Base-by-base conservation (phyloP, 2,797 vertebrate species). In the Pangasius mekongensis region DNA sequence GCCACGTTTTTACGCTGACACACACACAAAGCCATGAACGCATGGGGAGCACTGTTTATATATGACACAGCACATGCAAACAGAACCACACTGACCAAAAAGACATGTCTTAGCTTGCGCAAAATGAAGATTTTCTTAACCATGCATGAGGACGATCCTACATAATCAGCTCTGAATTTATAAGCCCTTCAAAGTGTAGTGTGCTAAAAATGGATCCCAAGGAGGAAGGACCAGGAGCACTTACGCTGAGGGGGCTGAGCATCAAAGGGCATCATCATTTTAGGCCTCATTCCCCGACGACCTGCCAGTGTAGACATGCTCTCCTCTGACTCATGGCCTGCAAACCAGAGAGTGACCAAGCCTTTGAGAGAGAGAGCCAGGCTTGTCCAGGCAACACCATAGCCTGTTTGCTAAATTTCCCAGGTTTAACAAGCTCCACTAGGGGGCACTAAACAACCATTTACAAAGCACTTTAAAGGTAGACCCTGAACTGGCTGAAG, bases 261-360 rank as follows among this genome's bases (percentile, higher is more conserved):
- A 91, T 99, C 98, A 96, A 99, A 99, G 84, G 98, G 98, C 98
- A 99, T 99, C 98, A 99, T 99, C 97, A 99, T 99, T 97, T 99
- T 99, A 94, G 98, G 98, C 93, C 98, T 98, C 97, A 99, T 98
- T 92, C 98, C 98, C 85, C 98, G 97, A 54, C 98, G 97, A 92
- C 98, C 98, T 87, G 97, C 97, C 94, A 99, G 95, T 36, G 98
- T 97, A 90, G 98, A 99, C 97, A 99, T 97, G 96, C 97, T 98
- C 93, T 99, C 98, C 94, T 99, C 98, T 86, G 98, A 98, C 91
- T 99, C 98, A 89, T 99, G 98, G 91, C 98, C 98, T 99, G 96
- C 90, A 96, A 95, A 94, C 94, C 94, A 95, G 33, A 92, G 83
- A 95, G 93, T 90, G 94, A 95, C 94, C 94, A 94, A 77, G 93